Evolutionary conservation across 2,888 invertebrate genomes (phyloP).

Genomic region (Charanyca ferruginea): DNA sequence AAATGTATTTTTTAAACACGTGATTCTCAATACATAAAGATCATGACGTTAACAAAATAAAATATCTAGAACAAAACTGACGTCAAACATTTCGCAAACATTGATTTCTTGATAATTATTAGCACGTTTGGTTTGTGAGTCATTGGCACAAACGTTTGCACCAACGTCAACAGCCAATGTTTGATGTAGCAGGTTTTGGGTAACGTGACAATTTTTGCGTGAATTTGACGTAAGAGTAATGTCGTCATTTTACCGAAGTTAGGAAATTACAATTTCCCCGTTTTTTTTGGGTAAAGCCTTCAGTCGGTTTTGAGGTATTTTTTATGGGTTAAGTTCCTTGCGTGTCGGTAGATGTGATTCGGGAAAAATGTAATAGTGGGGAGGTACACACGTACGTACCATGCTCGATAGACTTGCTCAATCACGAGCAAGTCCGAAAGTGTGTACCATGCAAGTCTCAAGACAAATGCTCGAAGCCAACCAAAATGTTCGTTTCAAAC

Average conservation of each 20-base stretch:
- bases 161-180: slow-evolving; percentile 4
- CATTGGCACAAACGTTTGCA: slow-evolving; percentile 20
- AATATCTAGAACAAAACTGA: slow-evolving; percentile 12
- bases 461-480: too few species aligned
- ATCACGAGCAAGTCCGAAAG: too few species aligned
- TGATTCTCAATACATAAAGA: not conserved
- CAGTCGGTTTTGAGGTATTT: not conserved
- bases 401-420: too few species aligned
- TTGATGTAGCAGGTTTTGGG: not conserved
- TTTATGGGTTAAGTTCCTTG: too few species aligned
- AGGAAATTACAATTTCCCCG: not conserved
- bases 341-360: too few species aligned
- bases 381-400: too few species aligned
- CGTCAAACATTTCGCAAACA: slow-evolving; percentile 24
- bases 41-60: slow-evolving; percentile 9
- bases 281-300: not conserved
- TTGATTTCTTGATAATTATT: slow-evolving; percentile 6
- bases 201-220: not conserved
- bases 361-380: too few species aligned
- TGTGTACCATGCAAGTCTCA: too few species aligned
- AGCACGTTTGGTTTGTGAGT: not conserved
- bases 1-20: slow-evolving; percentile 3
- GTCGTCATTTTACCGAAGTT: not conserved
- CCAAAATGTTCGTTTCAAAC: too few species aligned
- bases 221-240: slow-evolving; percentile 8